Evolutionary conservation across 2,888 invertebrate genomes (phyloP), one percentile per base, ranked within the genome.

Genomic region (Hypsopygia costalis): DNA sequence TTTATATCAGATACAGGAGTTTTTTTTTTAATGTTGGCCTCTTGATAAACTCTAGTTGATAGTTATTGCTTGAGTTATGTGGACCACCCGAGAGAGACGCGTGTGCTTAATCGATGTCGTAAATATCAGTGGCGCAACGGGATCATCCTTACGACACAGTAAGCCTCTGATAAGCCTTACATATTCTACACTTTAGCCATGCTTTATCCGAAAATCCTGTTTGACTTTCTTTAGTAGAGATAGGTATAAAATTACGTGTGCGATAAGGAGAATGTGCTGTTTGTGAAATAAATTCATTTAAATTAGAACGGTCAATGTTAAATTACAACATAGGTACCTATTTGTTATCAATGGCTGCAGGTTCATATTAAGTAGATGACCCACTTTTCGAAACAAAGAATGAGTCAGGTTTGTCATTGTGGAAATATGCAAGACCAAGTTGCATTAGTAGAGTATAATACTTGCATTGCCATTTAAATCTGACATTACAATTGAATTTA

Each of bases 51-150:
- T 69, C 52, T 51, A 55, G 60, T 56, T 62, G 74, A 76, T 78
- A 67, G 57, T 58, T 58, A 41, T 12, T 12, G 31, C 25, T 33
- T 12, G 11, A 33, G 54, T 41, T 44, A 52, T 44, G 44, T 43
- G 60, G 85, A 82, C 86, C 83, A 85, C 85, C 86, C 73, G 74
- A 71, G 73, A 60, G 66, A 43, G 41, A 55, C 57, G 57, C 53
- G 51, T 52, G 60, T 43, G 44, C 45, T 44, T 68, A 69, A 65
- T 69, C 69, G 59, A 64, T 66, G 71, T 73, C 76, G 66, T 85
- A 81, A 86, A 85, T 80, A 76, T 69, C 57, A 47, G 62, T 80
- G 79, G 75, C 78, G 81, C 72, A 85, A 82, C 62, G 49, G 70
- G 80, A 81, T 83, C 72, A 80, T 71, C 71, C 61, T 51, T 58